Evolutionary conservation across 2,113 vertebrate genomes (phyloP), one percentile per base, ranked within the genome.

Genomic region (Amphiprion ocellaris): DNA sequence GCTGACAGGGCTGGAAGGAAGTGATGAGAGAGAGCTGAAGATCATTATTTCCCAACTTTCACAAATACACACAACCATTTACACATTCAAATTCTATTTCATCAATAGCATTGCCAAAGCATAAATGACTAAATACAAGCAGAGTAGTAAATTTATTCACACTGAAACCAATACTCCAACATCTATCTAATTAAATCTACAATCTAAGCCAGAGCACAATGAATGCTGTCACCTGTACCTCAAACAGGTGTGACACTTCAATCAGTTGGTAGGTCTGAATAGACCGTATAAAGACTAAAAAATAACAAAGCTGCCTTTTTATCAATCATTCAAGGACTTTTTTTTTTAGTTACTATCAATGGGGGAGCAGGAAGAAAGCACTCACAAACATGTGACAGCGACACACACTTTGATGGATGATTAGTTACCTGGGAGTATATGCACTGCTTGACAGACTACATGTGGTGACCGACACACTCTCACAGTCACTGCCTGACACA

Each of bases 371-470:
- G 6, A 33, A 50, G 4, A 56, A 33, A 74, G 15, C 15, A 44
- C 30, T 37, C 33, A 6, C 12, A 71, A 50, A 58, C 55, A 75
- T 55, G 53, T 33, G 67, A 74, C 33, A 59, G 10, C 26, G 50
- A 65, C 26, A 59, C 55, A 81, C 52, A 60, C 66, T 50, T 66
- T 47, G 19, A 60, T 64, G 71, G 81, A 44, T 16, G 37, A 74
- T 41, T n/a, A 52, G 72, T 97, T 97, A 97, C 97, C 97, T 97
- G 93, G 95, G 95, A 77, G 95, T 92, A 85, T 95, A 96, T 77
- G 95, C 88, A 94, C 96, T 97, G 94, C 96, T 97, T 74, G 97
- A 96, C 87, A 97, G 95, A 96, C 96, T 97, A 96, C 96, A 97
- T 87, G 97, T 96, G 92, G 96, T 97, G 94, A 97, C 96, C 90